Base-by-base conservation (phyloP, 2,888 invertebrate genomes). In the Coenonympha arcania region DNA sequence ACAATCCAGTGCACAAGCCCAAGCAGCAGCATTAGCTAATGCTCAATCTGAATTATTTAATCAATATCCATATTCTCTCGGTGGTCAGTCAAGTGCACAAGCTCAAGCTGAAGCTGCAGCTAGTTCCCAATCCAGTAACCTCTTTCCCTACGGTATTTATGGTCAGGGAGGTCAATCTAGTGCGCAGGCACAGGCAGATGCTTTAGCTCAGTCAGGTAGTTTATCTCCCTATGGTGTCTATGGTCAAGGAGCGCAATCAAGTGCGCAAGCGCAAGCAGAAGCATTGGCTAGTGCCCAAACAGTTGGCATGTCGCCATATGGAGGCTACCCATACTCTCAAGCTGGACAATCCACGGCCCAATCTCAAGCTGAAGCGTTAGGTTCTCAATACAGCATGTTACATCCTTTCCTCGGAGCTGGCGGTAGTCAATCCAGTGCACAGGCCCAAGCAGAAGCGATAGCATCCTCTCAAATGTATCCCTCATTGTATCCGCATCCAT, bases 391-490 rank as follows among this genome's bases (percentile, higher is more conserved):
- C 24, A 40, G 40, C 20, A 8, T n/a, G n/a, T n/a, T n/a, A n/a
- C n/a, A n/a, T n/a, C 16, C 34, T 16, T 24, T 26, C 13, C 9
- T n/a, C 26, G n/a, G n/a, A n/a, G n/a, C n/a, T 16, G 49, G 51
- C 30, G 37, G 33, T 22, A 50, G 28, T 30, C 47, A 50, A 34
- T 8, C 45, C 26, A 37, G 6, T 42, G 48, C 54, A n/a, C 53
- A 54, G 8, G 49, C 48, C 8, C 51, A 56, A 48, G 52, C 54
- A 2, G 41, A 52, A 11, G 50, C 56, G 9, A 34, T 51, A 20
- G 47, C 55, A 22, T 44, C 58, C 0, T 53, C 66, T 3, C 53
- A 54, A 13, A n/a, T 57, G 0, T 65, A 64, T 22, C 53, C 64
- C 13, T 37, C 56, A 6, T 18, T 60, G 15, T 65, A 64, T 36